Percentiles rank a stretch among this genome's conserved stretches.
These are phyloP conservation scores for Spisula subtruncata DNA, from an alignment of 2,888 invertebrate species.

Conservation along the genomic window DNA sequence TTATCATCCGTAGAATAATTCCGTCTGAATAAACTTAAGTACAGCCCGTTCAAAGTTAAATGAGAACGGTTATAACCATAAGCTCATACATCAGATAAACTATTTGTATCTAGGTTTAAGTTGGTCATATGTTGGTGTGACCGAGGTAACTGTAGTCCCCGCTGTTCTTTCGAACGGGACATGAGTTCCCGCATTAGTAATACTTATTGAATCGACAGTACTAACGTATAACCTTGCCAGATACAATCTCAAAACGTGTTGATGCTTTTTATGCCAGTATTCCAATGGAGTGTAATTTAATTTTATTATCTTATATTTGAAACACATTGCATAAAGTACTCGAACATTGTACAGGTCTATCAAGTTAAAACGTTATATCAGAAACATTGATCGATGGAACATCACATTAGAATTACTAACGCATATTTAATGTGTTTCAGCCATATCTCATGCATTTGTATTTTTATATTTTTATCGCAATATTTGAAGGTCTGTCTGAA, in stretches of 20 bases:
- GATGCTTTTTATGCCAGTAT: not conserved
- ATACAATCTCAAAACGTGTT: not conserved
- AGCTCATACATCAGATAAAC: too few relatives aligned
- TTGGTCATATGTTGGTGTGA: too few relatives aligned
- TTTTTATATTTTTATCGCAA: not conserved
- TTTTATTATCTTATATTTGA: not conserved
- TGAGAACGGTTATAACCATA: too few relatives aligned
- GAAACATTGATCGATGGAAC: not conserved
- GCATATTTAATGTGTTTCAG: not conserved
- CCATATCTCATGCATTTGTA: not conserved
- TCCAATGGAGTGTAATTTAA: not conserved
- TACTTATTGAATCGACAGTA: too few relatives aligned
- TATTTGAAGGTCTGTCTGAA: not conserved
- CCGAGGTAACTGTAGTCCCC: too few relatives aligned
- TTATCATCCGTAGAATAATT: too few relatives aligned
- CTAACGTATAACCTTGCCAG: not conserved
- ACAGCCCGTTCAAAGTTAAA: too few relatives aligned
- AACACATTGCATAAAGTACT: not conserved
- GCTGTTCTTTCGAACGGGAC: too few relatives aligned
- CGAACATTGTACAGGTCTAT: not conserved
- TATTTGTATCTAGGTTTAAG: too few relatives aligned
- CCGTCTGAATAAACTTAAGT: too few relatives aligned
- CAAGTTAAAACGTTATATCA: not conserved
- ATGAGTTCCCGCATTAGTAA: too few relatives aligned
- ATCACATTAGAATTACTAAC: not conserved